These are phyloP conservation scores for Rhineura floridana DNA, from an alignment of 2,113 vertebrate genomes.

Conservation along the genomic window DNA sequence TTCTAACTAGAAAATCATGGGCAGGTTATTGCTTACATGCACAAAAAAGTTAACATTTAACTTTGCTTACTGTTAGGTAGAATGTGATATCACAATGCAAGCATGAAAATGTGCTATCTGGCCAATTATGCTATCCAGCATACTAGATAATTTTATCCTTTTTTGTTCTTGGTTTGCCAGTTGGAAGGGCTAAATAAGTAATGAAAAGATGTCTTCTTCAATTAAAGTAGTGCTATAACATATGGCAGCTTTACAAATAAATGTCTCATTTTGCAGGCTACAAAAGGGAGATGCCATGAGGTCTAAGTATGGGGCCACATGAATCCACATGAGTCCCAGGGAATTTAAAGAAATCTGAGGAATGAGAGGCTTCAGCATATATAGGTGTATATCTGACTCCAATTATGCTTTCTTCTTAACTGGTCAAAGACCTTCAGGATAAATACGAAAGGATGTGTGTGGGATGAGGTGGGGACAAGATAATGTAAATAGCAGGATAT, in stretches of 20 bases:
- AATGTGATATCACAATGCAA: not conserved
- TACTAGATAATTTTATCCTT: not conserved
- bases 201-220: not conserved
- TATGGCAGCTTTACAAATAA: not conserved
- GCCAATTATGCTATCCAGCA: not conserved
- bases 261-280: not conserved
- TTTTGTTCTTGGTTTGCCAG: not conserved
- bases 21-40: not conserved
- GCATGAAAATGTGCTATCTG: not conserved
- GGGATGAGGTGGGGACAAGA: too few relatives aligned
- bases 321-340: not conserved
- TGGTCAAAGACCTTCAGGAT: too few relatives aligned
- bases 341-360: not conserved
- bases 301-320: not conserved
- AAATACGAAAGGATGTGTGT: too few relatives aligned
- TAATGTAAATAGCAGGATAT: too few relatives aligned
- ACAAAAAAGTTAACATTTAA: not conserved
- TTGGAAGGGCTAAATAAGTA: not conserved
- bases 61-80: too few relatives aligned
- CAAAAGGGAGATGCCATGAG: not conserved
- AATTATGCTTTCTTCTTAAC: too few relatives aligned
- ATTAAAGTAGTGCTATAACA: not conserved
- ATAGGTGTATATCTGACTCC: not conserved
- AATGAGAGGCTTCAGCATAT: not conserved
- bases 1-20: not conserved